phyloP scores from a whole-genome alignment of 2,113 vertebrate genomes.

The Brienomyrus brachyistius region DNA sequence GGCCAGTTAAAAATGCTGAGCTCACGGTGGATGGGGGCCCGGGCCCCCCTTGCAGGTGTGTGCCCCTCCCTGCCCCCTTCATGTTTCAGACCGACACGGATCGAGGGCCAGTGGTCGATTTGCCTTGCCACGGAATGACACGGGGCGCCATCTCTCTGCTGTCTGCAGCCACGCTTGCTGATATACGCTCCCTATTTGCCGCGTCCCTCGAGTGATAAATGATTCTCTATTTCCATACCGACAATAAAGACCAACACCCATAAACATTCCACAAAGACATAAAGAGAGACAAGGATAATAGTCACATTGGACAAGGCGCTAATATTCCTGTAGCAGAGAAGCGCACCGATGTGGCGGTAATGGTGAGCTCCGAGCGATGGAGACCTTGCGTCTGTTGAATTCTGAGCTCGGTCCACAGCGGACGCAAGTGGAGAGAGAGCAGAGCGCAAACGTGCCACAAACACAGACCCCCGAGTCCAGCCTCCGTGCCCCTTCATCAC shows the following conservation, averaged over 20 bases:
- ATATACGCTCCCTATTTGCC: constrained; percentile 3
- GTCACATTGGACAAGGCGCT: neutral
- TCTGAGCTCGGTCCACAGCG: neutral
- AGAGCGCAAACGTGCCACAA: neutral
- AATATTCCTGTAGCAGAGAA: neutral
- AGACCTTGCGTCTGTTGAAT: neutral
- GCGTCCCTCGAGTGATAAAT: neutral
- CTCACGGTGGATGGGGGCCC: constrained; percentile 20
- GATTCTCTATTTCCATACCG: constrained; percentile 16
- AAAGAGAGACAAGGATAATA: neutral
- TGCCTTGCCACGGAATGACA: neutral
- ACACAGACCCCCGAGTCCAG: neutral
- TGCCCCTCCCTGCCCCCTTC: neutral
- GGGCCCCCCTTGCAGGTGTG: neutral
- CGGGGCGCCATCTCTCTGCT: neutral
- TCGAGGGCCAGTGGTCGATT: neutral
- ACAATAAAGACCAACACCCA: neutral
- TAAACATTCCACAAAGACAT: neutral
- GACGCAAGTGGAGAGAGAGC: neutral
- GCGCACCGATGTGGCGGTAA: neutral
- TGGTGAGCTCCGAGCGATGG: neutral
- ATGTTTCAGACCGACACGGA: neutral
- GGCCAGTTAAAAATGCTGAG: constrained; percentile 40
- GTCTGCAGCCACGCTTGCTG: neutral
- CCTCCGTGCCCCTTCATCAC: neutral